Evolutionary conservation across 2,797 vertebrate species (phyloP).

Genomic region (Fundulus diaphanus): DNA sequence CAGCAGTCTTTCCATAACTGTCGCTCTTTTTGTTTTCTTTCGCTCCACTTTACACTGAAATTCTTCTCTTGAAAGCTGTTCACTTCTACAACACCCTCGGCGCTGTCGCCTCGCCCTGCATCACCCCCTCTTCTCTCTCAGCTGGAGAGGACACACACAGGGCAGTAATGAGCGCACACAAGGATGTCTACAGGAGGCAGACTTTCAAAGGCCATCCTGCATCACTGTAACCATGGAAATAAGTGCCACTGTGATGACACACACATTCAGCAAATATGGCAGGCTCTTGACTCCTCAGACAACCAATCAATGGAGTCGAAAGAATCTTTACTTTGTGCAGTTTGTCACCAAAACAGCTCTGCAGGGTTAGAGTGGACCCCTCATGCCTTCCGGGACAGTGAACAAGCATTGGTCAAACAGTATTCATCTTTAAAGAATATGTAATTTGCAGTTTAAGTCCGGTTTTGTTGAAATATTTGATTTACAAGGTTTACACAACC

Average conservation of each 20-base stretch:
- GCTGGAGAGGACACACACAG: constrained; percentile 73
- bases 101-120: constrained; percentile 5
- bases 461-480: not conserved
- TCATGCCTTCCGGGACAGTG: constrained; percentile 9
- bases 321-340: constrained; percentile 33
- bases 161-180: constrained; percentile 80
- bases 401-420: not conserved
- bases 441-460: not conserved
- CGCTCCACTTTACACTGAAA: constrained; percentile 43
- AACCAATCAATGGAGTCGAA: constrained; percentile 44
- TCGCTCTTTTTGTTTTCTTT: constrained; percentile 12
- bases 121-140: constrained; percentile 31
- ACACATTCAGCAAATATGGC: constrained; percentile 24
- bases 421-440: not conserved
- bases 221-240: constrained; percentile 83
- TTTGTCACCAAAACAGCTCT: constrained; percentile 25
- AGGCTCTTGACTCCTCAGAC: constrained; percentile 36
- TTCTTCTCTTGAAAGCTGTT: constrained; percentile 19
- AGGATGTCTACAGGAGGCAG: constrained; percentile 74
- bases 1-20: constrained; percentile 22
- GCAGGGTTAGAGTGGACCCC: not conserved
- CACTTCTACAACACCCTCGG: constrained; percentile 19
- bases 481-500: not conserved
- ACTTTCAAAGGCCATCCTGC: constrained; percentile 75
- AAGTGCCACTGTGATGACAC: constrained; percentile 55